Evolutionary conservation across 2,888 invertebrate genomes (phyloP).

Genomic region (Drosophila acutilabella): DNA sequence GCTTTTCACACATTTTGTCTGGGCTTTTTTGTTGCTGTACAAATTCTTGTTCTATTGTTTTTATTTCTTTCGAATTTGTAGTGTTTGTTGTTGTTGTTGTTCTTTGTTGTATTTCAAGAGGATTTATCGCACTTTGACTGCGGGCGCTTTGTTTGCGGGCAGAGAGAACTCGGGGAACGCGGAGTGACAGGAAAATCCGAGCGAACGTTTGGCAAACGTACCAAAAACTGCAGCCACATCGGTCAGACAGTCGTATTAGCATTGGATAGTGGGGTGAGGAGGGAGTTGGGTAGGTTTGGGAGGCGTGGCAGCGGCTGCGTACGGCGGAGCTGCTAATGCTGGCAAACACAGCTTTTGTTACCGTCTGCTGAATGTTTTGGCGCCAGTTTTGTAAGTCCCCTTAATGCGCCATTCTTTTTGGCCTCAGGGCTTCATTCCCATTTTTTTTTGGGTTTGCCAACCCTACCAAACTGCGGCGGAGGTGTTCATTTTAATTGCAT

Average conservation of each 20-base stretch:
- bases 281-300: background rate
- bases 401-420: conserved; percentile 53
- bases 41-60: conserved; percentile 30
- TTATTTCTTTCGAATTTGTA: conserved; percentile 39
- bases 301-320: conserved; percentile 21
- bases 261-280: too few species aligned
- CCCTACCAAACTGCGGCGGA: conserved; percentile 39
- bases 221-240: conserved; percentile 75
- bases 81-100: conserved; percentile 8
- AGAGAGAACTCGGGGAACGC: conserved; percentile 24
- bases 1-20: conserved; percentile 43
- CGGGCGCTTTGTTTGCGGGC: conserved; percentile 76
- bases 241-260: conserved; percentile 49
- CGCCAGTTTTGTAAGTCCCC: conserved; percentile 59
- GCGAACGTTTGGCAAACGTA: conserved; percentile 61
- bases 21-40: conserved; percentile 25
- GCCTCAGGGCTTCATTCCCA: conserved; percentile 17
- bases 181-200: conserved; percentile 74
- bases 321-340: conserved; percentile 39
- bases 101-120: conserved; percentile 65
- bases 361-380: conserved; percentile 60
- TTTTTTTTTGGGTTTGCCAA: conserved; percentile 9
- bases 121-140: conserved; percentile 77
- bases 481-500: conserved; percentile 73
- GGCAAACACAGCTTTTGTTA: conserved; percentile 61